A percentile compares a stretch with the other conserved stretches of the same genome.
Evolutionary conservation across 2,113 vertebrate genomes (phyloP).

Genomic region (Mastomys natalensis): DNA sequence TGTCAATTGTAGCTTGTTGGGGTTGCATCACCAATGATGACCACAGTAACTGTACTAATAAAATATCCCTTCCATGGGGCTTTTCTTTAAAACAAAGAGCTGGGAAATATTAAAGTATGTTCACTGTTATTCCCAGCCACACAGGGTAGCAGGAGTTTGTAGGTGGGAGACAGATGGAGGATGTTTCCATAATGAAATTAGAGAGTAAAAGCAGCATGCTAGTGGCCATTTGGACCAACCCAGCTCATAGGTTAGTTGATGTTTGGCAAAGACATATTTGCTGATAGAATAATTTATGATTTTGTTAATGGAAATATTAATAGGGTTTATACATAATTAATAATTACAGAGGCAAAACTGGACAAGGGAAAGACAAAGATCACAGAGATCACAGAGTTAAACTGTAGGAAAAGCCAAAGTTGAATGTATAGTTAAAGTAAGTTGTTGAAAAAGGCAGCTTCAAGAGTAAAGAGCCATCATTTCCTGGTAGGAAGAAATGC

Average conservation of each 20-base stretch:
- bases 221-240: background rate
- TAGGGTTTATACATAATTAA: background rate
- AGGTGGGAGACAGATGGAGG: rapidly evolving
- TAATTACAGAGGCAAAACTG: background rate
- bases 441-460: background rate
- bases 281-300: background rate
- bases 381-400: background rate
- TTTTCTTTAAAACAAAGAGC: background rate
- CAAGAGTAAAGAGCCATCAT: background rate
- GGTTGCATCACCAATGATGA: background rate
- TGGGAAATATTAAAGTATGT: background rate
- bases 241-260: background rate
- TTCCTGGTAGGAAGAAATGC: background rate
- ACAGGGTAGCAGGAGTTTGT: background rate
- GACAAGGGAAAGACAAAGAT: background rate
- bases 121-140: background rate
- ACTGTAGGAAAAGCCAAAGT: background rate
- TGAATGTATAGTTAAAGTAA: background rate
- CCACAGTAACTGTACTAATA: background rate
- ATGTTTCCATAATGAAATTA: background rate
- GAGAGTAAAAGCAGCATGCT: background rate
- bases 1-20: background rate
- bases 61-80: background rate
- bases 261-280: background rate
- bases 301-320: background rate